A percentile compares a stretch with the other conserved stretches of the same genome.
These are phyloP conservation scores for Trididemnum clinides DNA, from an alignment of 23 tunicate species.

Conservation along the genomic window DNA sequence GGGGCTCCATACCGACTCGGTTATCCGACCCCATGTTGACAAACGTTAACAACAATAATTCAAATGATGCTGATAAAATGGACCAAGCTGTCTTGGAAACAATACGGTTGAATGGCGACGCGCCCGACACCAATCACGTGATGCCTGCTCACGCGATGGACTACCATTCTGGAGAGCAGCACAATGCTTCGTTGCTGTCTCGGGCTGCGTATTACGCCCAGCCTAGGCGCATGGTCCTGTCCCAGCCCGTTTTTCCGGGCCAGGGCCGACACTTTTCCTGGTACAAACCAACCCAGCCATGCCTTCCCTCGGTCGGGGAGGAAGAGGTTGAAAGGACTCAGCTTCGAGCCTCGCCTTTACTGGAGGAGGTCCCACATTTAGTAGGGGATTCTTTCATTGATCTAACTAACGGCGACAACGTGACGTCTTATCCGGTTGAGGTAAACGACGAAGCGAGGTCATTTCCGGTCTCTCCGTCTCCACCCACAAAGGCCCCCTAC, in stretches of 20 bases:
- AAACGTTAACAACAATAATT: constrained; percentile 22
- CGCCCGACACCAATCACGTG: not conserved
- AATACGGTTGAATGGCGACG: not conserved
- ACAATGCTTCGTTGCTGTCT: not conserved
- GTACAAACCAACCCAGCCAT: constrained; percentile 56
- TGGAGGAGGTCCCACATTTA: not conserved
- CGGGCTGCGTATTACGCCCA: not conserved
- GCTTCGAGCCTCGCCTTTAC: constrained; percentile 9
- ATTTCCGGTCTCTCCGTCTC: no score
- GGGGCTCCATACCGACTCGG: not conserved
- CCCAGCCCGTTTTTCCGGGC: not conserved
- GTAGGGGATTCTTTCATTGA: no score
- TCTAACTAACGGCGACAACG: no score
- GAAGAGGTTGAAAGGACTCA: constrained; percentile 54
- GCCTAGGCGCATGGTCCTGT: not conserved
- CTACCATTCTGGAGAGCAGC: not conserved
- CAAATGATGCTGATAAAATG: not conserved
- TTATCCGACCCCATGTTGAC: not conserved
- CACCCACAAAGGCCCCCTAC: not conserved
- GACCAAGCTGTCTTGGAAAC: not conserved
- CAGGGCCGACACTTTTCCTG: constrained; percentile 12
- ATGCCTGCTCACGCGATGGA: not conserved
- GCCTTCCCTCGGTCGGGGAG: constrained; percentile 82
- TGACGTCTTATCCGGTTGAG: no score
- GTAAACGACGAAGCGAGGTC: no score